These are phyloP conservation scores for Himalopsyche phryganea DNA, from an alignment of 1,140 invertebrate species.

Conservation along the genomic window DNA sequence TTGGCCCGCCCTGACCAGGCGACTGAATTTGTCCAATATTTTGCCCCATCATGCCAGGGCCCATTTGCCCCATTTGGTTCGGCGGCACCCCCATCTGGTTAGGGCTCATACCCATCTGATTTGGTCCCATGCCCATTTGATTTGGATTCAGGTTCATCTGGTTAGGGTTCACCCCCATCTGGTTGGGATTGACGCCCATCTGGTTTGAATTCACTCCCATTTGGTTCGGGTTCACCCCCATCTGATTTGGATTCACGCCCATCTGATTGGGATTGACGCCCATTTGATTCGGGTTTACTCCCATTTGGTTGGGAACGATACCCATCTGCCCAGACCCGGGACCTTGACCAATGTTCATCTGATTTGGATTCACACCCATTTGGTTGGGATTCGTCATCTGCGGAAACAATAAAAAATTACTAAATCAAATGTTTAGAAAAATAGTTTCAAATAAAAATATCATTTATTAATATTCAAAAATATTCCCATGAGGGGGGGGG, in stretches of 20 bases:
- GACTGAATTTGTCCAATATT: constrained; percentile 13
- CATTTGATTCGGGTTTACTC: constrained; percentile 22
- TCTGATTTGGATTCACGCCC: constrained; percentile 7
- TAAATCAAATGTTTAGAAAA: no score
- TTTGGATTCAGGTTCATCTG: constrained; percentile 20
- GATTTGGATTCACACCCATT: constrained; percentile 19
- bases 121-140: constrained; percentile 15
- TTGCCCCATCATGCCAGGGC: constrained; percentile 23
- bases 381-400: constrained; percentile 26
- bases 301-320: constrained; percentile 12
- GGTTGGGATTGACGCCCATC: constrained; percentile 16
- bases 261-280: constrained; percentile 21
- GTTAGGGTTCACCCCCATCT: constrained; percentile 17
- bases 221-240: constrained; percentile 9
- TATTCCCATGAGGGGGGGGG: no score
- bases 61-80: constrained; percentile 23
- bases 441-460: no score
- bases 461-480: no score
- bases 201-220: constrained; percentile 17
- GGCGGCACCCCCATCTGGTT: constrained; percentile 11
- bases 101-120: constrained; percentile 14
- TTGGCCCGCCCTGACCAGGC: constrained; percentile 7
- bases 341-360: constrained; percentile 11
- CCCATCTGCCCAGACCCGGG: constrained; percentile 13
- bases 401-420: constrained; percentile 4